phyloP scores from a whole-genome alignment of 2,797 vertebrate species.

The Erpetoichthys calabaricus region DNA sequence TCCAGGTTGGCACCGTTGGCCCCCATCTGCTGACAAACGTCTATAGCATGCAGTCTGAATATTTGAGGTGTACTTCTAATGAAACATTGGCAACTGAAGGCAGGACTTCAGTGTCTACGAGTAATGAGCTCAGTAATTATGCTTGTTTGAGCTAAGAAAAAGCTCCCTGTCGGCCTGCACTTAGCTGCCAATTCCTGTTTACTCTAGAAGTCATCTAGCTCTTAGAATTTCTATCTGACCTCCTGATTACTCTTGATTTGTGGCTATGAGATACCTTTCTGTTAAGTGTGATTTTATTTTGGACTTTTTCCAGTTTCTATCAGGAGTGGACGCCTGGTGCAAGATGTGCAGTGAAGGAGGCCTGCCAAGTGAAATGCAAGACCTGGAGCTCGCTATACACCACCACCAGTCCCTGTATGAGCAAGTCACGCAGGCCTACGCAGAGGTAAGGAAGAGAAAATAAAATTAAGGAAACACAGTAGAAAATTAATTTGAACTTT shows the following conservation, averaged over 20 bases:
- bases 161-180: slow-evolving; percentile 13
- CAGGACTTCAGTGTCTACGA: too few relatives aligned
- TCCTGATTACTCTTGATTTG: background rate
- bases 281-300: slow-evolving; percentile 8
- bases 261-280: slow-evolving; percentile 9
- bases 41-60: too few relatives aligned
- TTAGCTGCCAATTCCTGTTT: slow-evolving; percentile 6
- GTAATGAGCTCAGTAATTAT: too few relatives aligned
- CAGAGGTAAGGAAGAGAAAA: slow-evolving; percentile 53
- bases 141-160: background rate
- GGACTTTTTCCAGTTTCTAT: slow-evolving; percentile 64
- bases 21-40: too few relatives aligned
- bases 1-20: too few relatives aligned
- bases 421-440: slow-evolving; percentile 92
- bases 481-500: background rate
- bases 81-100: too few relatives aligned
- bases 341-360: slow-evolving; percentile 94
- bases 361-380: slow-evolving; percentile 86
- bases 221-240: background rate
- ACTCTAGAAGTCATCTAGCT: slow-evolving; percentile 6
- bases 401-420: slow-evolving; percentile 94
- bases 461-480: background rate
- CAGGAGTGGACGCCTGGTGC: slow-evolving; percentile 90
- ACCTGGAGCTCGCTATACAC: slow-evolving; percentile 88
- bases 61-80: too few relatives aligned